These are phyloP conservation scores for Rhagonycha lutea DNA, from an alignment of 2,888 invertebrate species.

Conservation along the genomic window DNA sequence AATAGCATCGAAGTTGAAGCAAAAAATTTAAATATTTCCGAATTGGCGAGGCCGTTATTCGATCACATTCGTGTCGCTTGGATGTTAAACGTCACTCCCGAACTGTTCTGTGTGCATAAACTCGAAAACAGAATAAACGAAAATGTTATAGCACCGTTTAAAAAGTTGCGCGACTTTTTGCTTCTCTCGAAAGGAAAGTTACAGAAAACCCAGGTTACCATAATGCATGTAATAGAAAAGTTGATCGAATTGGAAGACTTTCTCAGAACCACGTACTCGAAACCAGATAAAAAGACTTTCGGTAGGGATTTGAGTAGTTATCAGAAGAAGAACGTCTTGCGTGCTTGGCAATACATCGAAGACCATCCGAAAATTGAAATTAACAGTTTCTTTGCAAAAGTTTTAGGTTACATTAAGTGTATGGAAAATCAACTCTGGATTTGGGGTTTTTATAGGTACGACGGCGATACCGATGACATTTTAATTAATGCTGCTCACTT, in stretches of 20 bases:
- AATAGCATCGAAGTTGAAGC: slow-evolving; percentile 49
- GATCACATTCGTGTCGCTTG: slow-evolving; percentile 45
- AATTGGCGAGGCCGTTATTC: slow-evolving; percentile 42
- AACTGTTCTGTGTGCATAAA: slow-evolving; percentile 50
- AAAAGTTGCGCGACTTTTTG: slow-evolving; percentile 48
- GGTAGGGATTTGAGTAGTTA: slow-evolving; percentile 48
- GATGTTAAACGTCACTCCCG: slow-evolving; percentile 49
- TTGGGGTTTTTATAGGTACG: slow-evolving; percentile 51
- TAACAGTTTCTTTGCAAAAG: slow-evolving; percentile 49
- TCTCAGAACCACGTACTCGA: slow-evolving; percentile 41
- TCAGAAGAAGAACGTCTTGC: slow-evolving; percentile 51
- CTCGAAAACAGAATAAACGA: slow-evolving; percentile 52
- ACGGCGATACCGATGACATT: slow-evolving; percentile 42
- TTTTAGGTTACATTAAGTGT: slow-evolving; percentile 51
- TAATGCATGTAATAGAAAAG: slow-evolving; percentile 46
- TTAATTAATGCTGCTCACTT: slow-evolving; percentile 48
- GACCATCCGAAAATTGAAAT: slow-evolving; percentile 51
- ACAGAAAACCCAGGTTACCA: slow-evolving; percentile 36
- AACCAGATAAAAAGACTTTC: slow-evolving; percentile 45
- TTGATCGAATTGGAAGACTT: slow-evolving; percentile 49
- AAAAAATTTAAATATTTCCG: slow-evolving; percentile 38
- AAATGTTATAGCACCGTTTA: slow-evolving; percentile 51
- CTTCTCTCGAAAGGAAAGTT: slow-evolving; percentile 46
- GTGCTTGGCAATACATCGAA: slow-evolving; percentile 51
- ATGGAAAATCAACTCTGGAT: slow-evolving; percentile 55